phyloP scores from a whole-genome alignment of 2,888 invertebrate genomes.

The Tenthredo livida region DNA sequence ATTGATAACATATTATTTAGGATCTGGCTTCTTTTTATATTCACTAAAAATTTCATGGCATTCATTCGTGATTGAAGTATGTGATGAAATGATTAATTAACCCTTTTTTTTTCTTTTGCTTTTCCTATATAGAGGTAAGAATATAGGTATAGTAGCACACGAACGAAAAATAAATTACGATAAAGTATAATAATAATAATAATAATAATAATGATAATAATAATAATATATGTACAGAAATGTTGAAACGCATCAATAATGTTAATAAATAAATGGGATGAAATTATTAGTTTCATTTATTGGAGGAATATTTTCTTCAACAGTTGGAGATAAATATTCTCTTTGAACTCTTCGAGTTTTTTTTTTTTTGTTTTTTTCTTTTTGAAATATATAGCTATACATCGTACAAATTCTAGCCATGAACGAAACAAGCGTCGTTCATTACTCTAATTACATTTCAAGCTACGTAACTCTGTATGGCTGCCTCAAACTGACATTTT shows the following conservation, averaged over 20 bases:
- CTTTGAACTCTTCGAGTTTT: not conserved
- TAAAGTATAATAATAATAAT: not conserved
- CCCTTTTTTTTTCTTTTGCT: not conserved
- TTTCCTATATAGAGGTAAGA: not conserved
- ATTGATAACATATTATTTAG: not conserved
- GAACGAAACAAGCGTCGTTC: slow-evolving; percentile 4
- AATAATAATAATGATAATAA: not conserved
- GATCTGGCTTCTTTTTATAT: slow-evolving; percentile 9
- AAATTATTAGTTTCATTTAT: not conserved
- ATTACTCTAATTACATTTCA: slow-evolving; percentile 28
- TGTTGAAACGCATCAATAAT: not conserved
- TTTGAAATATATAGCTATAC: not conserved
- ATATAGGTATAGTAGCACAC: not conserved
- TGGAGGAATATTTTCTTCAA: not conserved
- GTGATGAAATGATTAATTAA: slow-evolving; percentile 5
- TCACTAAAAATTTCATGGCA: not conserved
- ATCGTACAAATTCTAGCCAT: not conserved
- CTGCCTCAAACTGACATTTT: slow-evolving; percentile 23
- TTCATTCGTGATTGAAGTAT: slow-evolving; percentile 34
- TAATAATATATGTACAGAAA: not conserved
- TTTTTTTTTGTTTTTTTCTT: too few relatives aligned
- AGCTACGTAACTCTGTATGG: slow-evolving; percentile 5
- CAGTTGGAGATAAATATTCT: not conserved
- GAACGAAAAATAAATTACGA: not conserved
- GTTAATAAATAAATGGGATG: not conserved